phyloP scores from a whole-genome alignment of 2,113 vertebrate genomes.

The Gambusia holbrooki region DNA sequence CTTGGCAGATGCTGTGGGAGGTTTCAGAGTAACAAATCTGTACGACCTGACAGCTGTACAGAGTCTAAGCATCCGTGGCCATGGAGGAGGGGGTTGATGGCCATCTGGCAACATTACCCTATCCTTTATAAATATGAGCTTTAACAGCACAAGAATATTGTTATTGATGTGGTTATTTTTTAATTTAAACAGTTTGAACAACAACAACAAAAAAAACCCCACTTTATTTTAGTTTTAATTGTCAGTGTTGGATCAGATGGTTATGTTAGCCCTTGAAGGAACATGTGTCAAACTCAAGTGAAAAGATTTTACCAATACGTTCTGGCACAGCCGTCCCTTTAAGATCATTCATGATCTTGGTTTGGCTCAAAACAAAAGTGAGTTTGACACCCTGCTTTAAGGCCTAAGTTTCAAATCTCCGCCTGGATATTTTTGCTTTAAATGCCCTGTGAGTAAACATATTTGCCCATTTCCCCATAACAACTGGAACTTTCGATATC shows the following conservation, averaged over 20 bases:
- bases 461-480: too few species aligned
- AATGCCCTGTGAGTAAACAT: too few species aligned
- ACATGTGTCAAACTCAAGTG: too few species aligned
- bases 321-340: too few species aligned
- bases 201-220: not conserved
- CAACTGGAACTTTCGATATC: too few species aligned
- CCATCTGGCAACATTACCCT: constrained; percentile 58
- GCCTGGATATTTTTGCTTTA: too few species aligned
- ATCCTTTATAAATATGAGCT: constrained; percentile 7
- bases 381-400: too few species aligned
- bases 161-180: not conserved
- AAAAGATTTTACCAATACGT: too few species aligned
- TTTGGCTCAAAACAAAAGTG: too few species aligned
- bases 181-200: not conserved
- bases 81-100: constrained; percentile 15
- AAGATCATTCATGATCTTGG: too few species aligned
- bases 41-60: constrained; percentile 15
- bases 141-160: not conserved
- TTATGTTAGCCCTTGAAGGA: not conserved
- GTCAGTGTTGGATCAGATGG: not conserved
- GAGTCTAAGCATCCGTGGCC: constrained; percentile 42
- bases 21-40: constrained; percentile 5
- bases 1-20: not conserved
- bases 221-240: not conserved
- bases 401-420: too few species aligned